Conservation (phyloP, 2,888 invertebrate species). For the Mycalesis mineus region DNA sequence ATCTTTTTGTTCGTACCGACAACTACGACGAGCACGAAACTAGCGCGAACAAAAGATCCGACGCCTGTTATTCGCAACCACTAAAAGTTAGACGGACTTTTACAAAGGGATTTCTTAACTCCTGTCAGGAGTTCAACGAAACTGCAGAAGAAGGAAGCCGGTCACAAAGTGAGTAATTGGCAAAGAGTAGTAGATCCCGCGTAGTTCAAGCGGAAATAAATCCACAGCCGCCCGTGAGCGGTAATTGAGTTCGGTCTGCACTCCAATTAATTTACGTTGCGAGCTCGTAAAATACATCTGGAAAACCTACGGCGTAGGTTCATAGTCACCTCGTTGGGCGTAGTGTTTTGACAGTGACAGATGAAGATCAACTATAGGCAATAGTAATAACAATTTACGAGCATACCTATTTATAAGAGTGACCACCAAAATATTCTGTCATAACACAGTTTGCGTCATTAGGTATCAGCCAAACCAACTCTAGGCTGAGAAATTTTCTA, state of each 20-base stretch:
- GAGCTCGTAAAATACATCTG: conserved; percentile 24
- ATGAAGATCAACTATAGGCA: not conserved
- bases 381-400: no score
- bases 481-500: no score
- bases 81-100: conserved; percentile 18
- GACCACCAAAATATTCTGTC: no score
- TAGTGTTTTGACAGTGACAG: conserved; percentile 1
- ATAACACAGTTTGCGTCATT: no score
- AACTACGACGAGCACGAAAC: not conserved
- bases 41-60: conserved; percentile 1
- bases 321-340: conserved; percentile 15
- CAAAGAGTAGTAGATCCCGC: conserved; percentile 42
- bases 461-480: no score
- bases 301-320: conserved; percentile 27
- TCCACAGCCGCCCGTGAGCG: conserved; percentile 39
- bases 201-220: conserved; percentile 48
- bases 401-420: no score
- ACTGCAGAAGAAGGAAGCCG: conserved; percentile 30
- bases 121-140: conserved; percentile 18
- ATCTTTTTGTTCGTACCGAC: not conserved
- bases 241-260: conserved; percentile 40
- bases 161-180: conserved; percentile 46
- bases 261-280: conserved; percentile 43
- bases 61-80: conserved; percentile 14
- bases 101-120: conserved; percentile 13